Evolutionary conservation across 2,113 vertebrate species (phyloP), one percentile per base, ranked within the genome.

Genomic region (Tylochromis polylepis): DNA sequence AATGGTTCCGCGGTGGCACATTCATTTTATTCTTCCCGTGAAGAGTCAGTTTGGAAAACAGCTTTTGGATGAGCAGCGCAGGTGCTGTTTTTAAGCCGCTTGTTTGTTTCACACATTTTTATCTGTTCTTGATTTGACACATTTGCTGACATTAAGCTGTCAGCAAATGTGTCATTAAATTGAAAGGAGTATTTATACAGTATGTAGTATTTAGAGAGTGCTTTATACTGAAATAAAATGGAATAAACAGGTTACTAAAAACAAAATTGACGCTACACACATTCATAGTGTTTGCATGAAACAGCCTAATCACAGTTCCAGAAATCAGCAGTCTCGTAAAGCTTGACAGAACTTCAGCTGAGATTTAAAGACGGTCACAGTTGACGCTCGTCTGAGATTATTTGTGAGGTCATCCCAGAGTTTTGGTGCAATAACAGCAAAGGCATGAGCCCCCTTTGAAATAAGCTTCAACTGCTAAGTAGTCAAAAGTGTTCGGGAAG

Each of bases 61-160:
- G 24, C 15, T 9, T 7, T 0, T 15, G 4, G 29, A 24, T 9
- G 31, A 41, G 55, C 38, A 2, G 60, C 20, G 0, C 60, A 65
- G 46, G 46, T 12, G 72, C 9, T 46, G 14, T 6, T 11, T 60
- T 72, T 72, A 46, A 72, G 22, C 22, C 8, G 5, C 15, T 49
- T 15, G 8, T 46, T 62, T 34, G 4, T 31, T 85, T 5, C 18
- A 46, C 78, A 49, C 72, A 31, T 58, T 77, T 10, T 29, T 31
- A 22, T 59, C 31, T 46, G 8, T 11, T 77, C 16, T 58, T 70
- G 8, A 31, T n/a, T 6, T 7, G 15, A 43, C 38, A 29, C 16
- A 12, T 59, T 14, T 34, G 18, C 24, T 56, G 2, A 51, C 10
- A 14, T 5, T 1, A 12, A 43, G 11, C 56, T 53, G n/a, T n/a